Conservation (phyloP, 2,113 vertebrate species). For the Gobius niger region DNA sequence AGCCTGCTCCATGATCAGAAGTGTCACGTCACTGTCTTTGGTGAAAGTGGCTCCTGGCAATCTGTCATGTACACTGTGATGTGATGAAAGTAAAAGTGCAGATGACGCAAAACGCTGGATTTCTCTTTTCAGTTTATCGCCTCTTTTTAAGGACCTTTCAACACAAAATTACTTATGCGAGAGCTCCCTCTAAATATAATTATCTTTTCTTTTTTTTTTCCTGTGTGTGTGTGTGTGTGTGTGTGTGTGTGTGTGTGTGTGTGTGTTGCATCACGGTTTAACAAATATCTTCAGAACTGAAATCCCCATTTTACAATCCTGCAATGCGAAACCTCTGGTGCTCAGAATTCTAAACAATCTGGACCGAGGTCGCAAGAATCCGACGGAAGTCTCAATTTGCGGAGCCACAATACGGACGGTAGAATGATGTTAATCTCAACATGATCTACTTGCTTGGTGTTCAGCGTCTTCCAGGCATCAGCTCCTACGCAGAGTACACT, state of each 20-base stretch:
- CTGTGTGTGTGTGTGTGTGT: too few relatives aligned
- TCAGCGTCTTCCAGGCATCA: slow-evolving; percentile 10
- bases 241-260: too few relatives aligned
- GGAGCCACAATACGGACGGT: not conserved
- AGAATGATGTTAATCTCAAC: not conserved
- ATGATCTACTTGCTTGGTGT: slow-evolving; percentile 1
- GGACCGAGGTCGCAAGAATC: too few relatives aligned
- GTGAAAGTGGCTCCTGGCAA: slow-evolving; percentile 6
- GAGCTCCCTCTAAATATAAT: not conserved
- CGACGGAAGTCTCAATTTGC: too few relatives aligned
- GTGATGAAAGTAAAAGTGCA: slow-evolving; percentile 5
- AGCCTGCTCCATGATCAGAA: slow-evolving; percentile 3
- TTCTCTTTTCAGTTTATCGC: not conserved
- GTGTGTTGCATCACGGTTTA: too few relatives aligned
- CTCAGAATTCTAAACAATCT: not conserved
- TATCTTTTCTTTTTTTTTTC: too few relatives aligned
- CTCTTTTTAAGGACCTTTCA: not conserved
- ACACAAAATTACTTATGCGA: not conserved
- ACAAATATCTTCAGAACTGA: too few relatives aligned
- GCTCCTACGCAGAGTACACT: slow-evolving; percentile 12
- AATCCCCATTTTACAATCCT: not conserved
- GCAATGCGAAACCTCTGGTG: not conserved
- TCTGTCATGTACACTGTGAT: slow-evolving; percentile 6
- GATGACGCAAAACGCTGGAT: slow-evolving; percentile 1
- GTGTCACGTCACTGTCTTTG: not conserved